These are phyloP conservation scores for Neomicropteryx cornuta DNA, from an alignment of 1,140 invertebrate species.

Conservation along the genomic window DNA sequence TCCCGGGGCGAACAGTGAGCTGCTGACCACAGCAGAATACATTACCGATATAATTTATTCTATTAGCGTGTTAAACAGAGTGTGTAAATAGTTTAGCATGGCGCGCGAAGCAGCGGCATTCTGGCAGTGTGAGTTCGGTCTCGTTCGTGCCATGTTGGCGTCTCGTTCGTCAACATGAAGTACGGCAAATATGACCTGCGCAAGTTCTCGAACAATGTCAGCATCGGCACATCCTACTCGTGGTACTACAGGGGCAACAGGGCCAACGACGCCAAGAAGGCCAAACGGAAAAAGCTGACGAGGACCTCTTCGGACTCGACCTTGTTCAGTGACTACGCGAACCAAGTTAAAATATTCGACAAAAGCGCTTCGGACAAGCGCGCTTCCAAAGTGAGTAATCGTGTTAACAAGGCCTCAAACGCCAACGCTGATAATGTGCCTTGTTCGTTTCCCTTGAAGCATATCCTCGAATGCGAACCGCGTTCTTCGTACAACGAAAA, in stretches of 20 bases:
- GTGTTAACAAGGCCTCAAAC: too few species aligned
- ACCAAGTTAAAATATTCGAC: constrained; percentile 37
- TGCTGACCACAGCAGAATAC: too few species aligned
- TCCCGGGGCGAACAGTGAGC: too few species aligned
- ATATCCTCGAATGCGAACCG: too few species aligned
- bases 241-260: constrained; percentile 37
- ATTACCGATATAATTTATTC: too few species aligned
- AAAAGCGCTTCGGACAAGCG: constrained; percentile 14
- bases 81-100: constrained; percentile 8
- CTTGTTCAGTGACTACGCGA: constrained; percentile 39
- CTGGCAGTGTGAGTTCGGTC: too few species aligned
- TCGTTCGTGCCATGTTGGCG: too few species aligned
- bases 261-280: constrained; percentile 19
- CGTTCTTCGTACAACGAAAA: too few species aligned
- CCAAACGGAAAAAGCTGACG: constrained; percentile 22
- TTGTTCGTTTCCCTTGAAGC: too few species aligned
- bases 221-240: constrained; percentile 34
- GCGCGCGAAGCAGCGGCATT: too few species aligned
- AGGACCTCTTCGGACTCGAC: constrained; percentile 34
- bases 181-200: constrained; percentile 46
- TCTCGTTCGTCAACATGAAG: constrained; percentile 34
- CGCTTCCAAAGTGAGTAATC: too few species aligned
- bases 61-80: constrained; percentile 10
- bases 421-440: too few species aligned
- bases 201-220: constrained; percentile 37